Evolutionary conservation across 1,140 invertebrate species (phyloP).

Genomic region (Popillia japonica): DNA sequence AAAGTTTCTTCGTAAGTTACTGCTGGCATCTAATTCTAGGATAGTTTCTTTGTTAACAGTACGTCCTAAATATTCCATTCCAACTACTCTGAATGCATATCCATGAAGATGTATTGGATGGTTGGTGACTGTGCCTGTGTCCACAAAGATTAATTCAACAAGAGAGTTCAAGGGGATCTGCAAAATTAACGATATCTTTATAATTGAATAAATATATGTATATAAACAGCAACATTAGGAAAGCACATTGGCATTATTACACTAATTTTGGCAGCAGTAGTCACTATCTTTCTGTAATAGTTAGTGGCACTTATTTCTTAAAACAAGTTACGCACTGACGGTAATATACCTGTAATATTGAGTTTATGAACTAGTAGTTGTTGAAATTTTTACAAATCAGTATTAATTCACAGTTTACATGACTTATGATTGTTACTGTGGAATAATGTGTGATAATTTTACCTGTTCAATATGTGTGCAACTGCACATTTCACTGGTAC

Average conservation of each 20-base stretch:
- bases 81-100: constrained; percentile 79
- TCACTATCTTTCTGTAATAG: too few species aligned
- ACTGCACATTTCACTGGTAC: constrained; percentile 26
- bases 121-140: constrained; percentile 80
- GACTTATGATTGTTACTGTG: too few species aligned
- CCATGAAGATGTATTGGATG: constrained; percentile 89
- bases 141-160: constrained; percentile 80
- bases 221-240: too few species aligned
- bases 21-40: constrained; percentile 71
- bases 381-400: too few species aligned
- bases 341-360: too few species aligned
- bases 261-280: too few species aligned
- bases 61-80: constrained; percentile 70
- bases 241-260: too few species aligned
- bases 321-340: too few species aligned
- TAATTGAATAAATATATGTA: too few species aligned
- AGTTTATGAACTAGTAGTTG: too few species aligned
- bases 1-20: constrained; percentile 75
- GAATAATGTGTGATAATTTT: neutral
- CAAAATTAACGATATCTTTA: neutral
- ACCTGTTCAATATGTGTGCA: constrained; percentile 43
- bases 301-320: too few species aligned
- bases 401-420: too few species aligned
- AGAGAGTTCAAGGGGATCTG: constrained; percentile 69
- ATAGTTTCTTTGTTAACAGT: constrained; percentile 60